These are phyloP conservation scores for Ochlodes sylvanus DNA, from an alignment of 2,888 invertebrate genomes.

Conservation along the genomic window DNA sequence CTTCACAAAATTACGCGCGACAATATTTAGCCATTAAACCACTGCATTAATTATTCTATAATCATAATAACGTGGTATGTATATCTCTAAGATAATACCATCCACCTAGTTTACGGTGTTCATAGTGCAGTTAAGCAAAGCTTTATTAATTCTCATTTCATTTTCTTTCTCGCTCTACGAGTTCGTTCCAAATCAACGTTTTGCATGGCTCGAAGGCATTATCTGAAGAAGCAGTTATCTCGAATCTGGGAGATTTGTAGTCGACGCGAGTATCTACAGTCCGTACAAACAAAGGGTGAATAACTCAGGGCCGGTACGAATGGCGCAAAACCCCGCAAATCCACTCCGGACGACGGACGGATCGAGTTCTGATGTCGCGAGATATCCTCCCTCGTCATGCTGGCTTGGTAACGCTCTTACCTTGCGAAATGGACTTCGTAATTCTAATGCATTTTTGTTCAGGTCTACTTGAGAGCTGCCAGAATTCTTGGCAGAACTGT, in stretches of 20 bases:
- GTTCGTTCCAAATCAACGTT: neutral
- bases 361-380: constrained; percentile 59
- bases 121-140: too few relatives aligned
- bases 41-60: too few relatives aligned
- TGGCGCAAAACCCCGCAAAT: constrained; percentile 64
- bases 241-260: constrained; percentile 59
- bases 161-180: neutral
- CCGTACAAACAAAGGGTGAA: constrained; percentile 69
- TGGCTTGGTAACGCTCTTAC: constrained; percentile 42
- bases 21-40: too few relatives aligned
- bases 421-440: neutral
- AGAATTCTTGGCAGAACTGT: too few relatives aligned
- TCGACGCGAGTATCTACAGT: constrained; percentile 46
- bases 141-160: neutral
- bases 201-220: constrained; percentile 8
- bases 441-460: too few relatives aligned
- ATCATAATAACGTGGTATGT: too few relatives aligned
- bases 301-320: constrained; percentile 65
- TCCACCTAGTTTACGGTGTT: too few relatives aligned
- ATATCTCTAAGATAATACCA: too few relatives aligned
- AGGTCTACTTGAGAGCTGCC: too few relatives aligned
- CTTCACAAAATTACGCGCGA: too few relatives aligned
- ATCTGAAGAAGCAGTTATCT: constrained; percentile 24
- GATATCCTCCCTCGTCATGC: constrained; percentile 50
- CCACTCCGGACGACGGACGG: constrained; percentile 64